Percentiles rank a stretch among this genome's conserved stretches.
Evolutionary conservation across 2,113 vertebrate genomes (phyloP).

Genomic region (Neodon shergylaensis): DNA sequence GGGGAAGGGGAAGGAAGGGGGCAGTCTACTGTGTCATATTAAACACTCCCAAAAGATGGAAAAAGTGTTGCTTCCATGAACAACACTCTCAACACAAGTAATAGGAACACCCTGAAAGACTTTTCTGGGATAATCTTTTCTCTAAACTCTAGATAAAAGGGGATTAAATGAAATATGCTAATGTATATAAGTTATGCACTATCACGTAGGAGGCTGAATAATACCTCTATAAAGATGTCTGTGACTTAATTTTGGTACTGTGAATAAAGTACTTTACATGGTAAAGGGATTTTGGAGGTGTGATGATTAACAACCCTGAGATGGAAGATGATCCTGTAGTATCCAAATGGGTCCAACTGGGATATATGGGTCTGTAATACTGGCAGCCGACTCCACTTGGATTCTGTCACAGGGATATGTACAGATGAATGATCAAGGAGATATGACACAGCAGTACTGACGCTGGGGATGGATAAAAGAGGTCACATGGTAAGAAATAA

Average conservation of each 20-base stretch:
- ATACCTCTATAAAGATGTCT: not conserved
- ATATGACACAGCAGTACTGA: too few relatives aligned
- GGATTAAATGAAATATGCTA: not conserved
- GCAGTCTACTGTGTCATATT: not conserved
- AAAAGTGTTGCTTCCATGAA: not conserved
- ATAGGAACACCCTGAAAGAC: not conserved
- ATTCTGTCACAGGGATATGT: not conserved
- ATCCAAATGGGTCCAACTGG: not conserved
- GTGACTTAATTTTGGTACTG: not conserved
- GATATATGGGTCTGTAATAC: not conserved
- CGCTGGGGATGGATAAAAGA: not conserved
- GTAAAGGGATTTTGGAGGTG: not conserved
- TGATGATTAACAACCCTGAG: not conserved
- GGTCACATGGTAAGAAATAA: not conserved
- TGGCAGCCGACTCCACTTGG: not conserved
- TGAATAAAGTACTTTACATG: not conserved
- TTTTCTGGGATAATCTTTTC: not conserved
- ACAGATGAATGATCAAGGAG: not conserved
- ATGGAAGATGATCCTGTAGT: not conserved
- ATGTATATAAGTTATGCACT: not conserved
- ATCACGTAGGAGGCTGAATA: not conserved
- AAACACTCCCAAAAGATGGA: not conserved
- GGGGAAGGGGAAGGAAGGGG: too few relatives aligned
- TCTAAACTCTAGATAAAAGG: not conserved
- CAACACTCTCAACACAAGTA: not conserved